Evolutionary conservation across 2,888 invertebrate species (phyloP), one percentile per base, ranked within the genome.

Genomic region (Patella caerulea): DNA sequence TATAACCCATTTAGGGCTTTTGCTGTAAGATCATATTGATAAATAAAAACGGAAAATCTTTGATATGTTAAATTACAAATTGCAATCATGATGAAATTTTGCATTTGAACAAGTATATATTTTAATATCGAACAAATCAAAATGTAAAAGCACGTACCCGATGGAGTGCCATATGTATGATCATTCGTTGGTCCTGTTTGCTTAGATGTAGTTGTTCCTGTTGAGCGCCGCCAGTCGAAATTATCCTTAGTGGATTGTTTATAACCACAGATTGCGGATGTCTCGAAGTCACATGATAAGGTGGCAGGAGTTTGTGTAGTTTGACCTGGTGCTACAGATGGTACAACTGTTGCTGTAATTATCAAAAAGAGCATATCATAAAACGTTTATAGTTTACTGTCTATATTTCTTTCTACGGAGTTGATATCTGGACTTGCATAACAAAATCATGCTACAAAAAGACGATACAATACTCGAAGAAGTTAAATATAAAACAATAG

Each of bases 221-320:
- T 72, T 3, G 76, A 73, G 75, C 86, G 83, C 19, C 65, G 78
- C 89, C 89, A 89, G 75, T 87, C 84, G 81, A 86, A 88, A 59
- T 81, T 80, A 75, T 86, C 86, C 3, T 76, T 81, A 75, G 76
- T 84, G 73, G 87, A 86, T 56, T 89, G 87, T 1, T 75, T 78
- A 83, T 88, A 90, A 14, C 87, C 88, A 84, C 90, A 90, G 14
- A 87, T 79, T 52, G 79, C 77, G 7, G 75, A 56, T 7, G 82
- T 76, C 80, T 89, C 89, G 83, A 89, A 89, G 80, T 85, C 83
- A 81, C 89, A 89, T 11, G 75, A 79, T 78, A 53, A n/a, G 19
- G 72, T n/a, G 12, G 45, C 70, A 11, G 73, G 71, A 71, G 52
- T 54, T 54, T 24, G 15, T 19, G 11, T 19, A 29, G 71, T 78